Percentiles rank a stretch among this genome's conserved stretches.
Conservation (phyloP, 1,140 invertebrate genomes). For the Arion vulgaris region DNA sequence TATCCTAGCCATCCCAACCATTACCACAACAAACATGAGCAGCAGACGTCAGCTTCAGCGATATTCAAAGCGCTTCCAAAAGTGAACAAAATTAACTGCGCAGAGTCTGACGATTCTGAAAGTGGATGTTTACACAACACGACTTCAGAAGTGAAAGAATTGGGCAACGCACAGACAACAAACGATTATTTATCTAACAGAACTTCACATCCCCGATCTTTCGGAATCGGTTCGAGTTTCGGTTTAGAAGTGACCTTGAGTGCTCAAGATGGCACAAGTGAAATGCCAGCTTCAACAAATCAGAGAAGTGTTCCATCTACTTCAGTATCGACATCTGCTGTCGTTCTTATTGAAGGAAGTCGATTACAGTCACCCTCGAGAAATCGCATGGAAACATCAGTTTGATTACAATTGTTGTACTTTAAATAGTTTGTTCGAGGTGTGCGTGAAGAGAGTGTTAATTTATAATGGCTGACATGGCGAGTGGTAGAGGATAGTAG, state of each 20-base stretch:
- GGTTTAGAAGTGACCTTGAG: neutral
- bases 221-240: neutral
- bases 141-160: neutral
- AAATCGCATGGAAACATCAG: constrained; percentile 2
- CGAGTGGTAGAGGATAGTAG: too few relatives aligned
- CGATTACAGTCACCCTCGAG: neutral
- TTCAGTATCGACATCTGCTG: neutral
- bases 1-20: neutral
- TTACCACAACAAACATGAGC: neutral
- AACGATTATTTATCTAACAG: constrained; percentile 15
- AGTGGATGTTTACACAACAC: constrained; percentile 19
- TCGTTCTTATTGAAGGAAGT: neutral
- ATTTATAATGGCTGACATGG: too few relatives aligned
- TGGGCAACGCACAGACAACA: neutral
- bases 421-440: too few relatives aligned
- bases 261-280: neutral
- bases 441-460: too few relatives aligned
- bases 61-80: constrained; percentile 13
- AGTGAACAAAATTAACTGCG: neutral
- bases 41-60: neutral
- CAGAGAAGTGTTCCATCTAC: neutral
- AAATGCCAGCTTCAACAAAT: neutral
- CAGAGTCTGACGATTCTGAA: constrained; percentile 21
- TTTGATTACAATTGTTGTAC: neutral
- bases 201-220: neutral